A percentile compares a stretch with the other conserved stretches of the same genome.
Evolutionary conservation across 2,113 vertebrate genomes (phyloP).

Genomic region (Charina bottae): DNA sequence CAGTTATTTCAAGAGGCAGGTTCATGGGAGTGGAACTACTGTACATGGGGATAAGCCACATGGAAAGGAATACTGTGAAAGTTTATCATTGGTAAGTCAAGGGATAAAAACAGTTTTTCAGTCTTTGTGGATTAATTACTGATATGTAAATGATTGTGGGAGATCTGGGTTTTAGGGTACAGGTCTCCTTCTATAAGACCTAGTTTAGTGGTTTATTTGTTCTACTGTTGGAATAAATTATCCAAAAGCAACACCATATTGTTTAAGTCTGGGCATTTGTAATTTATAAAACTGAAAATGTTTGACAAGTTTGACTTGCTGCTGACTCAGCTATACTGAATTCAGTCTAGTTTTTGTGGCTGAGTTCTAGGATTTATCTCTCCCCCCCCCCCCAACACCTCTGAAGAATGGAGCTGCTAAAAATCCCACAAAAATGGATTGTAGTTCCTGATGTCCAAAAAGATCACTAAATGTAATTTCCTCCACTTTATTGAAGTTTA

Average conservation of each 20-base stretch:
- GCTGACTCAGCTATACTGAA: not conserved
- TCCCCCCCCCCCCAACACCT: too few relatives aligned
- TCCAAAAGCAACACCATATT: not conserved
- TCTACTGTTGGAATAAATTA: not conserved
- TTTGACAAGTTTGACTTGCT: not conserved
- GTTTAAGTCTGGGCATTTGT: too few relatives aligned
- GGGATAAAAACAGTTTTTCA: not conserved
- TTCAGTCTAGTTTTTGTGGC: not conserved
- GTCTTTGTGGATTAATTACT: not conserved
- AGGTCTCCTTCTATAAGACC: not conserved
- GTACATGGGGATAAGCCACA: not conserved
- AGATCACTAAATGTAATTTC: slow-evolving; percentile 12
- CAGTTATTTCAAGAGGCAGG: not conserved
- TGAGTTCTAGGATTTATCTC: not conserved
- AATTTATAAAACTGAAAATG: not conserved
- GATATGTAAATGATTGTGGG: not conserved
- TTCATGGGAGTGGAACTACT: not conserved
- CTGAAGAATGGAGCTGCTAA: not conserved
- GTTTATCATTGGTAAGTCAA: not conserved
- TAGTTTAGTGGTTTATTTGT: not conserved
- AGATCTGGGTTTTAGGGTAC: not conserved
- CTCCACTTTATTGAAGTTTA: slow-evolving; percentile 12
- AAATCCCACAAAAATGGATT: not conserved
- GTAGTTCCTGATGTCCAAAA: not conserved
- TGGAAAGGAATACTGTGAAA: not conserved